Evolutionary conservation across 2,888 invertebrate genomes (phyloP).

Genomic region (Schizaphis graminum): DNA sequence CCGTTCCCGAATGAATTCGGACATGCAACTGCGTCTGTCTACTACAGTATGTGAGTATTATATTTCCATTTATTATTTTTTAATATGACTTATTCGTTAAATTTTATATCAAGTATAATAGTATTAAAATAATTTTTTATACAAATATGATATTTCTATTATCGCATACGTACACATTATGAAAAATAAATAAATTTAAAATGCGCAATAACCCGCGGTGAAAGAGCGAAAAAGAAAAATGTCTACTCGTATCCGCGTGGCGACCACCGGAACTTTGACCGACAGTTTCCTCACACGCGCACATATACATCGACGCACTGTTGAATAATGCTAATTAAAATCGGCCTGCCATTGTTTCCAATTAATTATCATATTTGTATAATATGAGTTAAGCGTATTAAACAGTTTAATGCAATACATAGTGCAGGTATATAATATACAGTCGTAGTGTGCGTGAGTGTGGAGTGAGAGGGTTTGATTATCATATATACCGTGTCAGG

Average conservation of each 20-base stretch:
- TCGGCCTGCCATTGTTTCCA: constrained; percentile 61
- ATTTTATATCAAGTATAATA: background rate
- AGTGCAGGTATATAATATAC: background rate
- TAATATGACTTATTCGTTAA: background rate
- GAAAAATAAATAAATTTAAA: constrained; percentile 28
- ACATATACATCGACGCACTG: constrained; percentile 39
- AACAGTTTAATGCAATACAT: constrained; percentile 46
- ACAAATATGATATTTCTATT: background rate
- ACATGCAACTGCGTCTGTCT: constrained; percentile 16
- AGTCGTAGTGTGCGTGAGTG: background rate
- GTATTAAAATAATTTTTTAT: background rate
- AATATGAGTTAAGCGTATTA: constrained; percentile 48
- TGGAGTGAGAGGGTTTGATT: constrained; percentile 41
- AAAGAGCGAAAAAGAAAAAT: background rate
- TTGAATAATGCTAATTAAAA: constrained; percentile 63
- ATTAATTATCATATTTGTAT: constrained; percentile 65
- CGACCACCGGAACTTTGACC: constrained; percentile 64
- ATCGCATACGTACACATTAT: background rate
- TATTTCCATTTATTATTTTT: background rate
- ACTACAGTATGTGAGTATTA: constrained; percentile 58
- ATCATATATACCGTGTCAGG: constrained; percentile 62
- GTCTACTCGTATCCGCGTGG: background rate
- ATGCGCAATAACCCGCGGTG: background rate
- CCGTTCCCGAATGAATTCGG: constrained; percentile 49
- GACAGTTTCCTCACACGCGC: constrained; percentile 43